Percentiles rank a stretch among this genome's conserved stretches.
Evolutionary conservation across 2,888 invertebrate genomes (phyloP).

Genomic region (Morinoia aosen): DNA sequence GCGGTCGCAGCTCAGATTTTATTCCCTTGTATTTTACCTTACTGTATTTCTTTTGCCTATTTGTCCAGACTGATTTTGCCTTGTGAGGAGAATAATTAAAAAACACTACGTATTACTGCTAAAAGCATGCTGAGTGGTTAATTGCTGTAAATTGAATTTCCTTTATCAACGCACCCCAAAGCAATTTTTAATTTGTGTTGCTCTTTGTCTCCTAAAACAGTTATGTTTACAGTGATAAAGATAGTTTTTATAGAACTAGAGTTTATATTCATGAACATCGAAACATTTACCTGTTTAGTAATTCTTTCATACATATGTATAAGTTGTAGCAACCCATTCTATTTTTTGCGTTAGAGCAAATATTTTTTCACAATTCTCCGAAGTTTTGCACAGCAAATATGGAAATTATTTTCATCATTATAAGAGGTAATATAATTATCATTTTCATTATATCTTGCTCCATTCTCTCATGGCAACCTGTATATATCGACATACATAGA

Average conservation of each 20-base stretch:
- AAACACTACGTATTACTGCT: background rate
- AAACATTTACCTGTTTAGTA: background rate
- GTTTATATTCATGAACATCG: background rate
- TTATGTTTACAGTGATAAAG: background rate
- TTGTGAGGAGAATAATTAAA: background rate
- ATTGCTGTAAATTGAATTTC: background rate
- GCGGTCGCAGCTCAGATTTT: background rate
- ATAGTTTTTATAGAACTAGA: background rate
- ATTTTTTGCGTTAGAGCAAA: background rate
- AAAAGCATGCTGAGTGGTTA: background rate
- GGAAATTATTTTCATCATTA: no score
- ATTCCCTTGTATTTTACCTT: background rate
- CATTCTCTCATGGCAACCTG: no score
- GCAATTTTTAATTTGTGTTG: background rate
- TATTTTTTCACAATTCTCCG: background rate
- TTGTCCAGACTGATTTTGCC: no score
- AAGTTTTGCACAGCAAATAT: background rate
- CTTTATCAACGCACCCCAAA: background rate
- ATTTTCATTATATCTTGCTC: no score
- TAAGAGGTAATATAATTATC: no score
- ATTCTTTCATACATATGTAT: background rate
- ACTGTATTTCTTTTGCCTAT: background rate
- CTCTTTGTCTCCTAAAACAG: background rate
- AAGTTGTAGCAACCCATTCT: background rate
- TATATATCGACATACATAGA: background rate